These are phyloP conservation scores for Eptatretus burgeri DNA, from an alignment of 2,113 vertebrate species.

Conservation along the genomic window DNA sequence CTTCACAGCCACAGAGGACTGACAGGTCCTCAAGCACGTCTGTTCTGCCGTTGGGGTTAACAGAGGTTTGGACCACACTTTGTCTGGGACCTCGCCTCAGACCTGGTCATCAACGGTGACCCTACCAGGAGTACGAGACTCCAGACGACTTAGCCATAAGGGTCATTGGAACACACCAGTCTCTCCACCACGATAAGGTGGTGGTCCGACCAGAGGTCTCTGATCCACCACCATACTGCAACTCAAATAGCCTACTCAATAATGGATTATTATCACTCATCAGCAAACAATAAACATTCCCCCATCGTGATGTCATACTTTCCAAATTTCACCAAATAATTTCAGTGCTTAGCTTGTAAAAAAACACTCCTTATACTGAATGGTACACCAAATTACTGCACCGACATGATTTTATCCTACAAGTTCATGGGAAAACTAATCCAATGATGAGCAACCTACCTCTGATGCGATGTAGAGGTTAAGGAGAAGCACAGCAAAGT, in stretches of 20 bases:
- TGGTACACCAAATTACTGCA: too few species aligned
- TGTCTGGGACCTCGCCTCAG: neutral
- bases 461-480: constrained; percentile 98
- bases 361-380: too few species aligned
- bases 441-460: constrained; percentile 19
- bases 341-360: too few species aligned
- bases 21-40: neutral
- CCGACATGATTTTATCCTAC: neutral
- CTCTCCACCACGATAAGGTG: neutral
- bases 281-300: too few species aligned
- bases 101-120: neutral
- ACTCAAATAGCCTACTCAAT: neutral
- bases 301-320: too few species aligned
- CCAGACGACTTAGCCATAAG: neutral
- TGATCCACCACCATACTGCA: neutral
- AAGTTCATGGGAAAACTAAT: neutral
- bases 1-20: neutral
- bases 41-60: neutral
- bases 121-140: constrained; percentile 4
- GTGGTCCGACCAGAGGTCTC: neutral
- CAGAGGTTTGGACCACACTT: neutral
- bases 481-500: constrained; percentile 95
- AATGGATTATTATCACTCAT: neutral
- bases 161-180: constrained; percentile 1
- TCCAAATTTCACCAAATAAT: too few species aligned